A percentile compares a stretch with the other conserved stretches of the same genome.
Conservation (phyloP, 1,140 invertebrate genomes). For the Drosophila arawakana region DNA sequence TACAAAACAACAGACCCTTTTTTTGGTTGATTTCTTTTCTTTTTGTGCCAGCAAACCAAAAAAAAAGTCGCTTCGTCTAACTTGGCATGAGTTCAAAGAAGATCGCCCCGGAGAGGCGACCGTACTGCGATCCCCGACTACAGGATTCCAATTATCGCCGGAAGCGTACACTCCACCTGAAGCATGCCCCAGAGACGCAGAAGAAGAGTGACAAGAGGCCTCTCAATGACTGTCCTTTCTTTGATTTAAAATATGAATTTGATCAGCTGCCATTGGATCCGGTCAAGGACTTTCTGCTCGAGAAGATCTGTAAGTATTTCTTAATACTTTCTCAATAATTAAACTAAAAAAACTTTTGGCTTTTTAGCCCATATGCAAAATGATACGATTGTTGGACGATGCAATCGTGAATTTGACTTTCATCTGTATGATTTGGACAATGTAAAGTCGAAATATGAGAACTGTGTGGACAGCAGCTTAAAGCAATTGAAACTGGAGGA, state of each 20-base stretch:
- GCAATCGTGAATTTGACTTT: constrained; percentile 76
- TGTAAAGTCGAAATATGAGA: constrained; percentile 49
- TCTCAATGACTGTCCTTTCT: constrained; percentile 80
- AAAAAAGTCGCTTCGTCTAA: constrained; percentile 18
- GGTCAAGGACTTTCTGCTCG: constrained; percentile 64
- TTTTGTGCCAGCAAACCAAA: constrained; percentile 38
- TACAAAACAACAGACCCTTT: constrained; percentile 60
- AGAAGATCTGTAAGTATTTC: constrained; percentile 73
- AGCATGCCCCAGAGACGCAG: constrained; percentile 1
- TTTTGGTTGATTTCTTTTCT: constrained; percentile 45
- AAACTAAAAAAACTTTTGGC: background rate
- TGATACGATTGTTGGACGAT: constrained; percentile 68
- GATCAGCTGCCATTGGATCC: constrained; percentile 82
- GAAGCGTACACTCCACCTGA: constrained; percentile 34
- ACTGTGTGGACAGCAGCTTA: constrained; percentile 67
- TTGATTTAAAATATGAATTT: constrained; percentile 64
- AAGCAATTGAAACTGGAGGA: constrained; percentile 57
- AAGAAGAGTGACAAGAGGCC: constrained; percentile 59
- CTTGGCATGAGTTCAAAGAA: constrained; percentile 44
- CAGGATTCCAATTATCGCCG: constrained; percentile 49
- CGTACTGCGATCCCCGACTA: constrained; percentile 64
- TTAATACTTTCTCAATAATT: background rate
- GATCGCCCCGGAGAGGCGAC: constrained; percentile 62
- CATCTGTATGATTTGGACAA: constrained; percentile 61
- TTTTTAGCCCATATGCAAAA: constrained; percentile 73